phyloP scores from a whole-genome alignment of 2,797 vertebrate species.

The Lycodopsis pacificus region DNA sequence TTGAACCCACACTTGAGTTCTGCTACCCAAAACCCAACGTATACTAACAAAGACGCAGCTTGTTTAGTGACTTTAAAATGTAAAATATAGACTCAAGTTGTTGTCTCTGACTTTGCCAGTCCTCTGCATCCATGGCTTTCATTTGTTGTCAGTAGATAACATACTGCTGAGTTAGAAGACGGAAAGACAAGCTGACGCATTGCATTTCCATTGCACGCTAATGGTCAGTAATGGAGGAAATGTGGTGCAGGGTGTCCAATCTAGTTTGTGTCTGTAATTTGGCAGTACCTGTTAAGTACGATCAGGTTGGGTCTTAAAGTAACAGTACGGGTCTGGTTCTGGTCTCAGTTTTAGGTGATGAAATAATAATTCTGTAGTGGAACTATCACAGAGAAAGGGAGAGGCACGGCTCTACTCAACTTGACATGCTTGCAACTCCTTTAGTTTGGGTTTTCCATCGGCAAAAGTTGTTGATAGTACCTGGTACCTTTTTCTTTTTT shows the following conservation, averaged over 20 bases:
- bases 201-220: not conserved
- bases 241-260: not conserved
- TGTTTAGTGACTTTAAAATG: not conserved
- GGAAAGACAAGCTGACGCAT: not conserved
- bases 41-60: not conserved
- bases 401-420: no score
- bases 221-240: not conserved
- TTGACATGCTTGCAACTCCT: no score
- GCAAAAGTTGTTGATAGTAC: no score
- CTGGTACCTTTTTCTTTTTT: no score
- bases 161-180: no score
- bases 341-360: not conserved
- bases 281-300: no score
- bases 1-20: not conserved
- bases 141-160: not conserved
- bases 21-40: not conserved
- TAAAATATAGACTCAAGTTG: not conserved
- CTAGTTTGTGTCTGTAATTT: not conserved
- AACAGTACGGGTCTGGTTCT: not conserved
- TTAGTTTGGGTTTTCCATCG: no score
- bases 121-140: not conserved
- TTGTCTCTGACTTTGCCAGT: not conserved
- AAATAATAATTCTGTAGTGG: not conserved
- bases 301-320: not conserved
- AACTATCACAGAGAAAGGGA: not conserved